Evolutionary conservation across 1,140 invertebrate species (phyloP).

Genomic region (Rhopalosiphum maidis): DNA sequence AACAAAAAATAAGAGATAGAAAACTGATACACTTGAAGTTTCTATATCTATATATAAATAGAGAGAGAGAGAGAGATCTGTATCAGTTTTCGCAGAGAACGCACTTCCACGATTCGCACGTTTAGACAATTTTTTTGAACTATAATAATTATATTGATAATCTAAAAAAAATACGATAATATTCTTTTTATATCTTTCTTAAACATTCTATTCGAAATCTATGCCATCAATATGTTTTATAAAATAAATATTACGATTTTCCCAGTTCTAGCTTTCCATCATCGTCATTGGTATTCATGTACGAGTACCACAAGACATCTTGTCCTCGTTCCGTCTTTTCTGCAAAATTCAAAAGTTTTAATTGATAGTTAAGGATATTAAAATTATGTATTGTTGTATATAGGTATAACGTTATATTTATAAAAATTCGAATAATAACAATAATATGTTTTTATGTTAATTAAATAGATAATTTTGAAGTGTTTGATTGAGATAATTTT

Average conservation of each 20-base stretch:
- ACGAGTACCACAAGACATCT: not conserved
- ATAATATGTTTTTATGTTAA: not conserved
- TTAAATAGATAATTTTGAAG: not conserved
- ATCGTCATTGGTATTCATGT: not conserved
- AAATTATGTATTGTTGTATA: not conserved
- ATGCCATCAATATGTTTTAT: accelerated
- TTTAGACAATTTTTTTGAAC: not conserved
- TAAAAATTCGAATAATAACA: not conserved
- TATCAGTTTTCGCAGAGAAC: not conserved
- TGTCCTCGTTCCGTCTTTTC: not conserved
- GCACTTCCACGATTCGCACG: not conserved
- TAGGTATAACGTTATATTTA: not conserved
- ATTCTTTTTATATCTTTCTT: not conserved
- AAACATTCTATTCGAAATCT: not conserved
- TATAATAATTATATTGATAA: not conserved
- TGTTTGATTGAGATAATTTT: not conserved
- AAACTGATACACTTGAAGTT: not conserved
- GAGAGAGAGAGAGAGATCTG: not conserved
- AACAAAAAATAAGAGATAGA: not conserved
- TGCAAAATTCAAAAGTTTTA: not conserved
- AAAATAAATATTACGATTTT: not conserved
- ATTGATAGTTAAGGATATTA: not conserved
- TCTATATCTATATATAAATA: not conserved
- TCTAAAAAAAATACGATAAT: not conserved
- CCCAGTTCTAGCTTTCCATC: accelerated